A percentile compares a stretch with the other conserved stretches of the same genome.
Evolutionary conservation across 2,888 invertebrate genomes (phyloP).

Genomic region (Oligia latruncula): DNA sequence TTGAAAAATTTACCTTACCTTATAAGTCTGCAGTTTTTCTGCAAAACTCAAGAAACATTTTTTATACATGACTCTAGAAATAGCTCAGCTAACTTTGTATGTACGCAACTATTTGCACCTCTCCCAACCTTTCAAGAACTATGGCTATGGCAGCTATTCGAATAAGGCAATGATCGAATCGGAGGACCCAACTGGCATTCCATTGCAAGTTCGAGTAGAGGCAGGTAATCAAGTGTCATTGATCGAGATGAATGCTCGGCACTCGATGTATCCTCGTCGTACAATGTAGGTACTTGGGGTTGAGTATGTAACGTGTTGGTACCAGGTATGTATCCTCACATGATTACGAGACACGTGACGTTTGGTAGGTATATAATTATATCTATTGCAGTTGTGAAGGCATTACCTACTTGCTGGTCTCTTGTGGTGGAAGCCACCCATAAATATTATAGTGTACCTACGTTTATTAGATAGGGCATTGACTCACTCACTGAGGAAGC

Average conservation of each 20-base stretch:
- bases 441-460: conserved; percentile 10
- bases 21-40: background rate
- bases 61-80: background rate
- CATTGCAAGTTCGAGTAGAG: conserved; percentile 21
- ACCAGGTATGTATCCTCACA: conserved; percentile 4
- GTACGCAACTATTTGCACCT: conserved; percentile 27
- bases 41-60: background rate
- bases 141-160: conserved; percentile 21
- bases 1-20: background rate
- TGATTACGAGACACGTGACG: conserved; percentile 1
- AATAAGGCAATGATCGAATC: conserved; percentile 30
- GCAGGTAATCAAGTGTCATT: conserved; percentile 60
- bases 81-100: conserved; percentile 2
- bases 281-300: conserved; percentile 6
- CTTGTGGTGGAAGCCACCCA: conserved; percentile 3
- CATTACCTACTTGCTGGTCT: conserved; percentile 6
- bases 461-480: background rate
- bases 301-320: conserved; percentile 22
- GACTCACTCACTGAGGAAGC: background rate
- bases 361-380: background rate
- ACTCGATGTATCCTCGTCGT: conserved; percentile 40
- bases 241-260: conserved; percentile 52
- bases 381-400: conserved; percentile 4
- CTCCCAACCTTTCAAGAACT: conserved; percentile 11
- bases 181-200: conserved; percentile 52